phyloP scores from a whole-genome alignment of 2,797 vertebrate species.

The Melopsittacus undulatus region DNA sequence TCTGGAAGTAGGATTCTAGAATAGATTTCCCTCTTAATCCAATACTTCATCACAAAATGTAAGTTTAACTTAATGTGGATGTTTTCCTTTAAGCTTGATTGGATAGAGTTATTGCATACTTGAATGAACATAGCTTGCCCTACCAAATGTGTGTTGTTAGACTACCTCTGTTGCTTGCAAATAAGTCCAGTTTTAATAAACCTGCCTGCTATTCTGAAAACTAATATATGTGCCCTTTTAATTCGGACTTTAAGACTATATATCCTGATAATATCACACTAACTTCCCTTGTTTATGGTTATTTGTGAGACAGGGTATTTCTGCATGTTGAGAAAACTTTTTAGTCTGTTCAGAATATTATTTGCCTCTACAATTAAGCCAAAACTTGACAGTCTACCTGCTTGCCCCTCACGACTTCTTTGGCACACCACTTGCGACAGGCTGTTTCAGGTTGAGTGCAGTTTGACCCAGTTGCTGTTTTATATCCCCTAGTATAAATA shows the following conservation, averaged over 20 bases:
- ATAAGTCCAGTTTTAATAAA: not conserved
- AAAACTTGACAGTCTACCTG: not conserved
- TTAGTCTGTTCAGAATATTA: not conserved
- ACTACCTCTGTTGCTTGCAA: not conserved
- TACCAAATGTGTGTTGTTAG: not conserved
- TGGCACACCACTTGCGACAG: not conserved
- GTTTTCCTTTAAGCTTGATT: not conserved
- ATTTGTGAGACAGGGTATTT: not conserved
- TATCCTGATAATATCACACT: not conserved
- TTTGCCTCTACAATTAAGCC: not conserved
- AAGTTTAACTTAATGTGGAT: not conserved
- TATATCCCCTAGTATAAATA: not conserved
- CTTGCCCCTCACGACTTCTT: not conserved
- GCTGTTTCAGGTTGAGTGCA: not conserved
- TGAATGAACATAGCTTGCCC: not conserved
- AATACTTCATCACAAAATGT: not conserved
- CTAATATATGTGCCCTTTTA: not conserved
- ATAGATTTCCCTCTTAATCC: not conserved
- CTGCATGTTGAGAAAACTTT: not conserved
- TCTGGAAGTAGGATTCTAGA: not conserved
- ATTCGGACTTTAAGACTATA: not conserved
- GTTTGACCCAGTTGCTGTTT: not conserved
- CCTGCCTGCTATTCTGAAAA: not conserved
- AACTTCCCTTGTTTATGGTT: not conserved
- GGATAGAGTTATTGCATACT: not conserved